These are phyloP conservation scores for Tachycineta bicolor DNA, from an alignment of 2,113 vertebrate genomes.

Conservation along the genomic window DNA sequence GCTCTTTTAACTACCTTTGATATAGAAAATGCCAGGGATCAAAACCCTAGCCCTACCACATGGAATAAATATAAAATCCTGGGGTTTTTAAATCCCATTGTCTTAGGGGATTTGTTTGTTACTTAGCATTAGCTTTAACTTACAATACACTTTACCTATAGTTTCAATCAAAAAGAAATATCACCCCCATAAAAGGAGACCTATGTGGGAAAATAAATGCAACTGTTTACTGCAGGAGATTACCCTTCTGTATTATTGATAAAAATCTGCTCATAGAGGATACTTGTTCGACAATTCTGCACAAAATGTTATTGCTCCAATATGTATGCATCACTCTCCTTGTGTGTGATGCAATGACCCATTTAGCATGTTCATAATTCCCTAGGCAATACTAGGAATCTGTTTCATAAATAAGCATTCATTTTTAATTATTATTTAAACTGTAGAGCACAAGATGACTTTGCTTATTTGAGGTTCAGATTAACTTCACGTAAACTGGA, in stretches of 20 bases:
- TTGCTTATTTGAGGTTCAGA: background rate
- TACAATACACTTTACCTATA: background rate
- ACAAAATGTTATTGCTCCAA: conserved; percentile 17
- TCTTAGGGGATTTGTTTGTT: background rate
- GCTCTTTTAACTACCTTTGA: background rate
- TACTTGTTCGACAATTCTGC: background rate
- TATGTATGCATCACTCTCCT: conserved; percentile 23
- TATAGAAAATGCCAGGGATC: background rate
- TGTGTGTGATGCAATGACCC: conserved; percentile 35
- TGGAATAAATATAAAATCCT: background rate
- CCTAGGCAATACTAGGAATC: conserved; percentile 39
- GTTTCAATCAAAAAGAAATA: background rate
- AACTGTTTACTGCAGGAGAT: background rate
- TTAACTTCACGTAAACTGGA: background rate
- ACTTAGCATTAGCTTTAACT: background rate
- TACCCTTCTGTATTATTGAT: background rate
- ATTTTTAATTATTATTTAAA: conserved; percentile 30
- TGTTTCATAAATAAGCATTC: conserved; percentile 8
- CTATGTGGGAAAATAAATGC: background rate
- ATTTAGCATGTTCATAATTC: conserved; percentile 37
- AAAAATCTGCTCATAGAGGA: background rate
- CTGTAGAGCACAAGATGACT: background rate
- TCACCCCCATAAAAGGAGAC: background rate
- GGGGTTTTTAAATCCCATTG: background rate
- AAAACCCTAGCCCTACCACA: background rate